Base-by-base conservation (phyloP, 2,797 vertebrate species). In the Dicrostonyx torquatus region DNA sequence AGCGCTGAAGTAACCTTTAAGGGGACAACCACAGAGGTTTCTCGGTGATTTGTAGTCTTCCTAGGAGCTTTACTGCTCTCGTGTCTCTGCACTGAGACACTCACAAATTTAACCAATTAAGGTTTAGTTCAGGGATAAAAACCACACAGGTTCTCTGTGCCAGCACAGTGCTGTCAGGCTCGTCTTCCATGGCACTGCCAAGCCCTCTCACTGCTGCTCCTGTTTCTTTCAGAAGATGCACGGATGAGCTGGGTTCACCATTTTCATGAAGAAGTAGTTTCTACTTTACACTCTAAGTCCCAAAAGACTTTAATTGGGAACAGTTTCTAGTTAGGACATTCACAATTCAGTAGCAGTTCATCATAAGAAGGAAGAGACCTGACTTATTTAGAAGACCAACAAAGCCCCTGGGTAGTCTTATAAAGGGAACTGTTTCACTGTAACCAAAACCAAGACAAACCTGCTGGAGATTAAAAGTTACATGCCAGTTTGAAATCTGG, bases 301-400 rank as follows among this genome's bases (percentile, higher is more conserved):
- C 64, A 48, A 55, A 80, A 91, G 95, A 70, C 48, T 87, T 70
- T 15, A 66, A 72, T 17, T 85, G 53, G 90, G 66, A 87, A 86
- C 48, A 82, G 77, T n/a, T 82, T 96, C 48, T 85, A 93, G 34
- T 55, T 75, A 90, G 60, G 50, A 85, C 62, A 94, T 85, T 80
- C 85, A 93, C 77, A 58, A 64, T 43, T 93, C 78, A 82, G 34
- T 70, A 34, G 26, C 37, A 40, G 50, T 85, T 95, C 50, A 40
- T 76, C 64, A 93, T 90, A 82, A 50, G 91, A 75, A 93, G 72
- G 43, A 94, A 94, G 91, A 82, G 78, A 66, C 79, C 89, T 75
- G 66, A 0, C 9, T 34, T 64, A 3, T 72, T 84, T 53, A 70
- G 84, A 94, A 87, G 80, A 7, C 90, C 53, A 94, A 84, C 76